These are phyloP conservation scores for Geopemphigus sp. DNA, from an alignment of 1,140 invertebrate species.

Conservation along the genomic window DNA sequence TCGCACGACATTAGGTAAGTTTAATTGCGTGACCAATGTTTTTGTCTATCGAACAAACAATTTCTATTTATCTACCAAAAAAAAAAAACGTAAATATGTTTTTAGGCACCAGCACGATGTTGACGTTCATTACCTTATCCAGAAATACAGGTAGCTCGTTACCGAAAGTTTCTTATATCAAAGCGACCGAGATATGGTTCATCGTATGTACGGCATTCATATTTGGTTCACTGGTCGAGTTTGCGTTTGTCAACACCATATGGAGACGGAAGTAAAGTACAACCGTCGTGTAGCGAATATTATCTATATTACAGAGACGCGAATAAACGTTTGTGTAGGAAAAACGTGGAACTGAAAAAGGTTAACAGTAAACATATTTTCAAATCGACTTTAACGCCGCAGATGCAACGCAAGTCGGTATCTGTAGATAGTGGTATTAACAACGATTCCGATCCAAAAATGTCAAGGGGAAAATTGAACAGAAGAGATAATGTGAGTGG, in stretches of 20 bases:
- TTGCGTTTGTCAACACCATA: conserved; percentile 86
- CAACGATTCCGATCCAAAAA: not conserved
- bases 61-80: not conserved
- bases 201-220: conserved; percentile 81
- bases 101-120: conserved; percentile 76
- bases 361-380: conserved; percentile 79
- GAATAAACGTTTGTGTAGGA: conserved; percentile 57
- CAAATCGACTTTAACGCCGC: conserved; percentile 76
- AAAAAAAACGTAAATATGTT: not conserved
- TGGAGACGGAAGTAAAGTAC: conserved; percentile 73
- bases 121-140: conserved; percentile 82
- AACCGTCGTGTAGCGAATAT: not conserved
- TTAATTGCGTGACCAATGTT: not conserved
- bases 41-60: not conserved
- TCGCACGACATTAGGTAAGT: conserved; percentile 70
- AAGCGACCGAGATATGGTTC: conserved; percentile 86
- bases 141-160: conserved; percentile 78
- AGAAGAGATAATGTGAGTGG: conserved; percentile 22
- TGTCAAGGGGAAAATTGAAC: not conserved
- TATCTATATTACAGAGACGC: not conserved
- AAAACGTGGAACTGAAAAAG: conserved; percentile 77
- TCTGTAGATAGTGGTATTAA: conserved; percentile 35
- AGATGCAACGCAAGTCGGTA: conserved; percentile 61
- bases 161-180: conserved; percentile 87
- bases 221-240: conserved; percentile 81